Percentiles rank a stretch among this genome's conserved stretches.
These are phyloP conservation scores for Drosophila bipectinata DNA, from an alignment of 1,140 invertebrate species.

Conservation along the genomic window DNA sequence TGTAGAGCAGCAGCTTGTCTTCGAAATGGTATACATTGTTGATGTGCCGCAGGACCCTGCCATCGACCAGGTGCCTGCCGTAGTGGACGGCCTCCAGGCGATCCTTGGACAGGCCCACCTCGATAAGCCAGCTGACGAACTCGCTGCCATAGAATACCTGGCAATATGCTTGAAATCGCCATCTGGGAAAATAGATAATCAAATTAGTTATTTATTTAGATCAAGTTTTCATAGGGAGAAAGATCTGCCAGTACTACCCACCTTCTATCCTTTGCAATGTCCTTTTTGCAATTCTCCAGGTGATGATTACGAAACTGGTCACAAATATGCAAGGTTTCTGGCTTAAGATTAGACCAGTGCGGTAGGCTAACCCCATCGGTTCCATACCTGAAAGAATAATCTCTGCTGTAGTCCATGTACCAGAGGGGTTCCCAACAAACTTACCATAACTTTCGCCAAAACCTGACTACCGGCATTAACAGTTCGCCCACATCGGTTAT, in stretches of 20 bases:
- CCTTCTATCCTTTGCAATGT: slow-evolving; percentile 90
- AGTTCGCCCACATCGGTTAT: slow-evolving; percentile 91
- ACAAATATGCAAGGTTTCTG: slow-evolving; percentile 92
- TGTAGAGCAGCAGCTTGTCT: slow-evolving; percentile 89
- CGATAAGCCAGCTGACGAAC: slow-evolving; percentile 94
- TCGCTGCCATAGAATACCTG: slow-evolving; percentile 93
- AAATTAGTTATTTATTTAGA: slow-evolving; percentile 1
- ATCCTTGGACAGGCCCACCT: slow-evolving; percentile 90
- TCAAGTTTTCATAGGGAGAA: neutral
- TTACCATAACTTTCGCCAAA: slow-evolving; percentile 86
- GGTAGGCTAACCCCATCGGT: slow-evolving; percentile 89
- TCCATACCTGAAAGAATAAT: slow-evolving; percentile 85
- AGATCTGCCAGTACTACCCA: slow-evolving; percentile 3
- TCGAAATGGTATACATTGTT: slow-evolving; percentile 92
- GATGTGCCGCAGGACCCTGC: slow-evolving; percentile 92
- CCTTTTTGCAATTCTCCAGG: slow-evolving; percentile 90
- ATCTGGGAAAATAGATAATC: slow-evolving; percentile 78
- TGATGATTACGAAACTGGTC: slow-evolving; percentile 95
- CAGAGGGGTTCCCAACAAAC: neutral
- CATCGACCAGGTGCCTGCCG: slow-evolving; percentile 92
- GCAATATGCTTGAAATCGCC: slow-evolving; percentile 89
- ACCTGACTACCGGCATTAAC: slow-evolving; percentile 87
- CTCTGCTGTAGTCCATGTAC: no score
- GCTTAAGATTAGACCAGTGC: slow-evolving; percentile 88
- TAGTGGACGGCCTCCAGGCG: slow-evolving; percentile 91